Conservation (phyloP, 2,888 invertebrate genomes). For the Geophilus truncorum region DNA sequence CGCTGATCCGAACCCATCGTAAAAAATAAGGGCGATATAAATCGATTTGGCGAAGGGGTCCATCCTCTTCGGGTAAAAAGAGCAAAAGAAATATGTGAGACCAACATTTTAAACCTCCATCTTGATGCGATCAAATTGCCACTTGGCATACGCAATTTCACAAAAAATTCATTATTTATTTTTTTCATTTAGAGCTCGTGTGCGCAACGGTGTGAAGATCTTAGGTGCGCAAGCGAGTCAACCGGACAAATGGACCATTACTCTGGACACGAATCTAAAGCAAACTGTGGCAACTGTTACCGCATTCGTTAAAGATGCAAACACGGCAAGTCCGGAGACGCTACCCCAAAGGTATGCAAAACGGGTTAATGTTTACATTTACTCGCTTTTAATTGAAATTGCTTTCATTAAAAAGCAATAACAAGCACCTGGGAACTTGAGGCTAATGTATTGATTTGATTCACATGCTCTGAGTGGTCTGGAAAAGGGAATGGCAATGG, state of each 20-base stretch:
- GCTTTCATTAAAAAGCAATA: slow-evolving; percentile 13
- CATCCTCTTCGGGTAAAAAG: not conserved
- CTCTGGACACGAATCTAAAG: slow-evolving; percentile 77
- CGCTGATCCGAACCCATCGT: not conserved
- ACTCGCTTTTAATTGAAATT: not conserved
- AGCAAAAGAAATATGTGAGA: too few species aligned
- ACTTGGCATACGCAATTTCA: too few species aligned
- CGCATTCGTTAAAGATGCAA: slow-evolving; percentile 50
- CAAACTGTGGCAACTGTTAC: slow-evolving; percentile 85
- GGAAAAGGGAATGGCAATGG: not conserved
- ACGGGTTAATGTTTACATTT: not conserved
- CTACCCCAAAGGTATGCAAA: slow-evolving; percentile 1
- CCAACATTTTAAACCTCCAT: too few species aligned
- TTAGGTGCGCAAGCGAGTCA: slow-evolving; percentile 72
- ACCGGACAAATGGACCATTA: slow-evolving; percentile 75
- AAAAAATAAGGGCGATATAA: not conserved
- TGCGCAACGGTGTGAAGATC: slow-evolving; percentile 79
- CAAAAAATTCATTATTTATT: not conserved
- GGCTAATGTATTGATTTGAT: slow-evolving; percentile 18
- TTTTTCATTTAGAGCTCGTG: slow-evolving; percentile 64
- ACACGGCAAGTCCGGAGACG: slow-evolving; percentile 16
- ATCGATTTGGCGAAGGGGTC: not conserved
- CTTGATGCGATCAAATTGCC: too few species aligned
- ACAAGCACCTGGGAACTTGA: not conserved
- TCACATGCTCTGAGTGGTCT: slow-evolving; percentile 8